Conservation (phyloP, 1,140 invertebrate genomes). For the Formica exsecta region DNA sequence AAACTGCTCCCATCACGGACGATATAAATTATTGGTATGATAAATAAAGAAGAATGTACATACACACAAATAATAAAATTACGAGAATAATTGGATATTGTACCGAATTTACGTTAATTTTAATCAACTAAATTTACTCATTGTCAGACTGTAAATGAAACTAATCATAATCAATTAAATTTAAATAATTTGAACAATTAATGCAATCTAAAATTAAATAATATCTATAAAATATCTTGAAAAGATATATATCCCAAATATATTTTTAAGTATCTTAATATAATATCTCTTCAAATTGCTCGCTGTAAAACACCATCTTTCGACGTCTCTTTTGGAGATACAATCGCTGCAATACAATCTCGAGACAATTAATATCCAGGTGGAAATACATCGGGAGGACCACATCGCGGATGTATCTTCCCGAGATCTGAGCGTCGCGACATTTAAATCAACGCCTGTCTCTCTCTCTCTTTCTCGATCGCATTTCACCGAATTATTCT, state of each 20-base stretch:
- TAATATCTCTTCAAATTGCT: neutral
- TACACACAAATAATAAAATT: neutral
- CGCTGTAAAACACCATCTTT: neutral
- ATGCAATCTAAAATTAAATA: neutral
- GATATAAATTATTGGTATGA: neutral
- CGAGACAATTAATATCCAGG: neutral
- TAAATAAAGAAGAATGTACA: neutral
- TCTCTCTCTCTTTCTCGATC: no score
- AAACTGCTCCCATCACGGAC: neutral
- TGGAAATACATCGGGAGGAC: no score
- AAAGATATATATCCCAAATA: neutral
- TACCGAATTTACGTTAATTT: neutral
- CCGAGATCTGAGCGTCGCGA: neutral
- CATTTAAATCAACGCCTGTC: slow-evolving; percentile 19
- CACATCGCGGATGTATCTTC: neutral
- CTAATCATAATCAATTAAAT: neutral
- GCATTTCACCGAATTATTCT: neutral
- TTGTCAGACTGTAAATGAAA: neutral
- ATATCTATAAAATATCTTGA: neutral
- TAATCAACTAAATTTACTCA: neutral
- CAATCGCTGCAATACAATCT: slow-evolving; percentile 2
- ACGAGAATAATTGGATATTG: neutral
- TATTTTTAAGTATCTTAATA: neutral
- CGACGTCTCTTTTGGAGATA: neutral
- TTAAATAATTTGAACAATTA: neutral